Base-by-base conservation (phyloP, 2,888 invertebrate species). In the Pandemis corylana region DNA sequence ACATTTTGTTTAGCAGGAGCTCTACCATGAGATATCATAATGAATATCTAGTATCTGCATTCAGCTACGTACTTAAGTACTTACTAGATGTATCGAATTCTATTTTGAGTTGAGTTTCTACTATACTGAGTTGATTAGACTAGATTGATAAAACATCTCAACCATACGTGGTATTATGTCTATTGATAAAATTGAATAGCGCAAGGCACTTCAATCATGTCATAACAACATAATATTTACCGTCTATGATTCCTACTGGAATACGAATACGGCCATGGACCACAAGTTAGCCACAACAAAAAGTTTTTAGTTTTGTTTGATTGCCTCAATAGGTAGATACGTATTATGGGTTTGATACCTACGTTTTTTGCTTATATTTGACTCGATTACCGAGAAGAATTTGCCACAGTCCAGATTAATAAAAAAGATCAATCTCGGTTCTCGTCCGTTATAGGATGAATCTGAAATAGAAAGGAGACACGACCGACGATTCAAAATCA, bases 401-500 rank as follows among this genome's bases (percentile, higher is more conserved):
- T 81, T 78, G 83, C 68, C 70, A 79, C 79, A 81, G 77, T 75
- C 76, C 78, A 76, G 69, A 66, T 66, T 65, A 65, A 59, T 69
- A 61, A 62, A 69, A 42, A 28, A 49, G 15, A 64, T 59, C 68
- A 49, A 68, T 44, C 68, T 75, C 71, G 78, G 79, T 78, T 79
- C 68, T 49, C 13, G 51, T 41, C 28, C 51, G 41, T 79, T 72
- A 77, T 76, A 76, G 77, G 51, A 74, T 77, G 71, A 74, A 80
- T 79, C 77, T 74, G 79, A 80, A 81, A 80, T 80, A 75, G 72
- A 76, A 74, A 75, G 74, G 72, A 61, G 79, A 76, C 74, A 75
- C 78, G 75, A 65, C 68, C 68, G 68, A 20, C 62, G 74, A 78
- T 75, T 80, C 78, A 80, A 81, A 80, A 82, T 81, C 81, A 82